phyloP scores from a whole-genome alignment of 1,140 invertebrate genomes.

The Mercenaria mercenaria region DNA sequence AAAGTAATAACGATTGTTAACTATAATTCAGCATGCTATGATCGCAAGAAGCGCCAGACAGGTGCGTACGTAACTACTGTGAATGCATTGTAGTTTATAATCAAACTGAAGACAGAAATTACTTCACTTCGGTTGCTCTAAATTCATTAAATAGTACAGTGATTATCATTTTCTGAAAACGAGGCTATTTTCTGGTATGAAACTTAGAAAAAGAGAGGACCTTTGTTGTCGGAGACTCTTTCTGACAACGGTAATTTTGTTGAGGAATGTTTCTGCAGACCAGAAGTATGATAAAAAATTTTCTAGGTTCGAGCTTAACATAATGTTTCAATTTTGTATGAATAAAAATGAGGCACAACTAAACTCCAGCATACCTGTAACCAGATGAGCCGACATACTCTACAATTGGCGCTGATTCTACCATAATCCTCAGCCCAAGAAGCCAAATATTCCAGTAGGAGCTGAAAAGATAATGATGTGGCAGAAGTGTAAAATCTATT shows the following conservation, averaged over 20 bases:
- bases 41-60: too few species aligned
- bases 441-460: constrained; percentile 76
- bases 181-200: too few species aligned
- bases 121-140: too few species aligned
- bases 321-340: neutral
- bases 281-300: neutral
- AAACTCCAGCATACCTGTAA: neutral
- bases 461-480: constrained; percentile 52
- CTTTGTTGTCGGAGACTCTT: neutral
- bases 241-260: too few species aligned
- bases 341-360: neutral
- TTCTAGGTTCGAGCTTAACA: too few species aligned
- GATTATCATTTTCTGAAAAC: too few species aligned
- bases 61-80: too few species aligned
- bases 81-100: too few species aligned
- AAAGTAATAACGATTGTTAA: neutral
- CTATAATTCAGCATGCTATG: too few species aligned
- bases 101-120: too few species aligned
- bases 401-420: constrained; percentile 75
- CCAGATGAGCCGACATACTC: constrained; percentile 68
- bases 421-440: constrained; percentile 75
- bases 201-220: neutral
- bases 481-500: too few species aligned
- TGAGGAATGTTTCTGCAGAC: neutral
- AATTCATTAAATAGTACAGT: too few species aligned